A percentile compares a stretch with the other conserved stretches of the same genome.
Evolutionary conservation across 2,888 invertebrate genomes (phyloP).

Genomic region (Hesperia comma): DNA sequence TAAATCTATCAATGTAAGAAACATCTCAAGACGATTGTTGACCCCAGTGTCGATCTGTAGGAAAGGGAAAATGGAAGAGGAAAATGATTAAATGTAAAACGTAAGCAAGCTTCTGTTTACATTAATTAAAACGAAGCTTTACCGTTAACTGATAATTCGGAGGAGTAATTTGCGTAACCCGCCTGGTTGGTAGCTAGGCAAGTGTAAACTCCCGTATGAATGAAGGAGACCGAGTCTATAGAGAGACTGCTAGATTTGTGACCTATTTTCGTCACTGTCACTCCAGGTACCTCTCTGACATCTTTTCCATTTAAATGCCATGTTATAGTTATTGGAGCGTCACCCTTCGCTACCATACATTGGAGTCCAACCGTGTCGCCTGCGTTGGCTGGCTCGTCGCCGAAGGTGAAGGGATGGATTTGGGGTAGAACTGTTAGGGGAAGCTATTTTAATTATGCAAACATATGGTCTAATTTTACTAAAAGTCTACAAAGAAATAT

Average conservation of each 20-base stretch:
- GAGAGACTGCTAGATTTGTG: slow-evolving; percentile 87
- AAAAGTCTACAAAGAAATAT: slow-evolving; percentile 41
- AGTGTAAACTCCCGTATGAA: slow-evolving; percentile 90
- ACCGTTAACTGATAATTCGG: slow-evolving; percentile 89
- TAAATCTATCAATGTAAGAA: no score
- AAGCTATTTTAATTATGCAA: slow-evolving; percentile 45
- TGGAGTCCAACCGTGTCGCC: slow-evolving; percentile 90
- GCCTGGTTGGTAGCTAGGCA: slow-evolving; percentile 88
- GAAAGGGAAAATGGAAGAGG: slow-evolving; percentile 23
- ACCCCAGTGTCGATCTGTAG: neutral
- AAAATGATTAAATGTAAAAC: slow-evolving; percentile 29
- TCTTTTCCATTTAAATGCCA: slow-evolving; percentile 89
- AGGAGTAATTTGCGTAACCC: slow-evolving; percentile 86
- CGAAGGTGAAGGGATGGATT: slow-evolving; percentile 90
- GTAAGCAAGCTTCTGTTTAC: slow-evolving; percentile 41
- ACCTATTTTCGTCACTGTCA: slow-evolving; percentile 84
- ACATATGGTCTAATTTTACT: slow-evolving; percentile 47
- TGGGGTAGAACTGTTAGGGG: slow-evolving; percentile 86
- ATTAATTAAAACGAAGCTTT: slow-evolving; percentile 50
- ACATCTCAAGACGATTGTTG: no score
- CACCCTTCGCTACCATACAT: slow-evolving; percentile 91
- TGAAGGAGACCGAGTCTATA: slow-evolving; percentile 88
- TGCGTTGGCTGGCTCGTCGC: slow-evolving; percentile 90
- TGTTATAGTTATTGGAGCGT: slow-evolving; percentile 89
- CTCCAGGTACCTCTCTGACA: slow-evolving; percentile 80